Evolutionary conservation across 23 tunicate species (phyloP).

Genomic region (Botrylloides violaceus): DNA sequence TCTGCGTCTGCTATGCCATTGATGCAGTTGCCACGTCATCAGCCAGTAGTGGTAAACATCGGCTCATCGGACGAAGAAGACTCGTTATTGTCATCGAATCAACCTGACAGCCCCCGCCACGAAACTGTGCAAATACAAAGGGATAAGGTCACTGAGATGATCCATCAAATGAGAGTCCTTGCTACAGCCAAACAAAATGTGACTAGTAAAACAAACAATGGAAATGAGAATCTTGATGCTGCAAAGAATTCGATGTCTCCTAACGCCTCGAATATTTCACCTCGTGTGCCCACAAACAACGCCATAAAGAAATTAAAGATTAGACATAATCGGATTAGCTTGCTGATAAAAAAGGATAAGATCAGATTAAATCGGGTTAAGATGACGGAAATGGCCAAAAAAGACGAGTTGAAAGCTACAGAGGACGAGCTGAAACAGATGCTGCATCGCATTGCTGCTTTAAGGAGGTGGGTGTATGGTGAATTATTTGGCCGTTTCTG

Average conservation of each 20-base stretch:
- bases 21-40: conserved; percentile 17
- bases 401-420: background rate
- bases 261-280: no score
- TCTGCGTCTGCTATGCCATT: no score
- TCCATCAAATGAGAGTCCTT: background rate
- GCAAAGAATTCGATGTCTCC: no score
- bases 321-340: no score
- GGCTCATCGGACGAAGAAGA: conserved; percentile 61
- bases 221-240: background rate
- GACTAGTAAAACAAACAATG: background rate
- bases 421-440: conserved; percentile 14
- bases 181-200: background rate
- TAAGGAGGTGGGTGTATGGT: conserved; percentile 5
- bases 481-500: background rate
- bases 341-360: conserved; percentile 11
- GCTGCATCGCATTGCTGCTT: conserved; percentile 9
- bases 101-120: background rate
- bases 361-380: background rate
- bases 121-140: background rate
- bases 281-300: no score
- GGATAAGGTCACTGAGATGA: conserved; percentile 4
- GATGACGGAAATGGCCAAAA: background rate
- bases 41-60: conserved; percentile 45
- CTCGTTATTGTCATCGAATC: background rate
- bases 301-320: no score